Evolutionary conservation across 2,888 invertebrate genomes (phyloP).

Genomic region (Parnassius glacialis): DNA sequence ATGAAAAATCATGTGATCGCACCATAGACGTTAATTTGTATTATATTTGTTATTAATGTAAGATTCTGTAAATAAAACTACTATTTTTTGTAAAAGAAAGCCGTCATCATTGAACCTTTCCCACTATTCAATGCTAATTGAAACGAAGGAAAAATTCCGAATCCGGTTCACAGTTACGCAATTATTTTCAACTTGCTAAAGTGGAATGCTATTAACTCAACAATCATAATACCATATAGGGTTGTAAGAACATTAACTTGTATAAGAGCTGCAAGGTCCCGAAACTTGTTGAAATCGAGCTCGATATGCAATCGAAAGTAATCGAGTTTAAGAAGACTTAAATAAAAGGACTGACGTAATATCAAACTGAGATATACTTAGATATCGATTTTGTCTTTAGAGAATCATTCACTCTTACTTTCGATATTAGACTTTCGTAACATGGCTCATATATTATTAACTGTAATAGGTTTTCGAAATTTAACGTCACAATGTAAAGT

Average conservation of each 20-base stretch:
- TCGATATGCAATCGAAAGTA: conserved; percentile 17
- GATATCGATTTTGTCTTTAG: conserved; percentile 30
- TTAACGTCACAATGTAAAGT: neutral
- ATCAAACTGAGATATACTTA: conserved; percentile 16
- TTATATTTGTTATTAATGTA: conserved; percentile 71
- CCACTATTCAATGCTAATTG: conserved; percentile 11
- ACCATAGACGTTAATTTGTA: conserved; percentile 71
- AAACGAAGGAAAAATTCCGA: conserved; percentile 9
- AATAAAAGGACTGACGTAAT: conserved; percentile 32
- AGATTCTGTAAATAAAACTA: conserved; percentile 79
- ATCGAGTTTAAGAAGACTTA: conserved; percentile 29
- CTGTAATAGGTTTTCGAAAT: neutral
- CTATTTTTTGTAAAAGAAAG: conserved; percentile 50
- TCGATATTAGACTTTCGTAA: neutral
- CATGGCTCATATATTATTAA: neutral
- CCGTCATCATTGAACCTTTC: conserved; percentile 10
- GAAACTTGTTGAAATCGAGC: conserved; percentile 10
- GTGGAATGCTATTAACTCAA: conserved; percentile 25
- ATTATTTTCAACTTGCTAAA: conserved; percentile 30
- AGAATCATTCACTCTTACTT: conserved; percentile 35
- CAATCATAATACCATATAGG: conserved; percentile 19
- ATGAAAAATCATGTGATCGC: conserved; percentile 72
- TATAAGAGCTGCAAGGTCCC: conserved; percentile 20
- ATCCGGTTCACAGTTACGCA: conserved; percentile 25
- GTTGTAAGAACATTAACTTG: conserved; percentile 10